phyloP scores from a whole-genome alignment of 2,113 vertebrate genomes.

The Apteryx owenii region DNA sequence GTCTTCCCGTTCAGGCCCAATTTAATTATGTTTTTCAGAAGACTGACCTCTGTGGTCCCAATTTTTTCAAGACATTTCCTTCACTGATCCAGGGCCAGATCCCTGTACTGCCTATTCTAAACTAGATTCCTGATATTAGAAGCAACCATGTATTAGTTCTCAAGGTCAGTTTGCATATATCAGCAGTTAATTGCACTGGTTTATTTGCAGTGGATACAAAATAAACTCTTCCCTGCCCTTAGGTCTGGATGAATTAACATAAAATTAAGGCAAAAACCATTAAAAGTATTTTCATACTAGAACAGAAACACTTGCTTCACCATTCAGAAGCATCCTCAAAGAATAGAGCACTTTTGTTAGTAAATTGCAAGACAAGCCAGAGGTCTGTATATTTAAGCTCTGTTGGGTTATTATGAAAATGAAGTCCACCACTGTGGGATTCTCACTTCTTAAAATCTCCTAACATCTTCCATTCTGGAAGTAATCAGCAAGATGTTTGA shows the following conservation, averaged over 20 bases:
- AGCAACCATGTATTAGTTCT: not conserved
- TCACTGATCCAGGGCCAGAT: slow-evolving; percentile 56
- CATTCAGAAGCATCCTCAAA: not conserved
- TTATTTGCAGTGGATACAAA: slow-evolving; percentile 34
- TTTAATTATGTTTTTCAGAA: slow-evolving; percentile 68
- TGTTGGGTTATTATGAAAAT: not conserved
- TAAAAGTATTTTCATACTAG: not conserved
- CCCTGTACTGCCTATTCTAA: not conserved
- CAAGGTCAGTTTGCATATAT: slow-evolving; percentile 26
- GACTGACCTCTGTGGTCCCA: slow-evolving; percentile 50
- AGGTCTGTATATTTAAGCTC: not conserved
- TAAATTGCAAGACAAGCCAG: not conserved
- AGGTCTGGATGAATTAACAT: not conserved
- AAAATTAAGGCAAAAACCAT: slow-evolving; percentile 27
- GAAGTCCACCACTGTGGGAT: not conserved
- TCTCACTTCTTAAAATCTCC: not conserved
- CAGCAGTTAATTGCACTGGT: slow-evolving; percentile 38
- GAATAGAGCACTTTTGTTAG: not conserved
- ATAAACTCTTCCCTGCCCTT: not conserved
- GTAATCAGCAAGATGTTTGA: not conserved
- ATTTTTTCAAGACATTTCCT: slow-evolving; percentile 66
- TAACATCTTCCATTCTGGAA: not conserved
- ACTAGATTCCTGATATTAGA: slow-evolving; percentile 17
- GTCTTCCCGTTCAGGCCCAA: slow-evolving; percentile 36
- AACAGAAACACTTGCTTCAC: not conserved